Base-by-base conservation (phyloP, 2,888 invertebrate species). In the Boloria selene region DNA sequence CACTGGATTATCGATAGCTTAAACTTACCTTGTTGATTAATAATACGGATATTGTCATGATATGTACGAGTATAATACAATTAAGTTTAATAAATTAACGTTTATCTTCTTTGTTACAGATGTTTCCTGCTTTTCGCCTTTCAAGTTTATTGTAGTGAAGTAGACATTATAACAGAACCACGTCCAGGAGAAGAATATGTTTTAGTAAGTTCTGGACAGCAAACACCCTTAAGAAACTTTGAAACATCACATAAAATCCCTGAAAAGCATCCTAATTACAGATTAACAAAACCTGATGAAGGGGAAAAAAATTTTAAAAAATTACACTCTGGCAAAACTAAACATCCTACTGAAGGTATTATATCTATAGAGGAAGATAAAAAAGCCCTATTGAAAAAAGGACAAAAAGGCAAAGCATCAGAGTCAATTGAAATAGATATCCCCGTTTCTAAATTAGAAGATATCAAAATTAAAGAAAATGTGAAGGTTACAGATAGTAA, bases 241-340 rank as follows among this genome's bases (percentile, higher is more conserved):
- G 95, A 96, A 85, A 95, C 95, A 2, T 92, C 96, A 2, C 96
- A 96, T 80, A 96, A 96, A 85, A 93, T 95, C 72, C 95, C 94
- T 0, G 93, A 91, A 16, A 89, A 90, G 75, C 86, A 91, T 70
- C 88, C 91, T 1, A 86, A 90, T 55, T 86, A 90, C 68, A 82
- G 86, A 59, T 72, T 84, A 51, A 74, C 84, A 13, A 86, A 86
- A 67, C 88, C 73, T 70, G 93, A 77, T 76, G 93, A 87, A 72
- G 85, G 18, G 77, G 90, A 77, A 81, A 94, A 86, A 85, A 90
- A 86, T 64, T 79, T 77, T 14, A 89, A 89, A 65, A 90, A 90
- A 68, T 70, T 85, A 66, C 78, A 84, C 64, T 88, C 79, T 64
- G 85, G 86, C 4, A 92, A 92, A 74, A 72, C 75, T 1, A 89